These are phyloP conservation scores for Lerema accius DNA, from an alignment of 1,140 invertebrate species.

Conservation along the genomic window DNA sequence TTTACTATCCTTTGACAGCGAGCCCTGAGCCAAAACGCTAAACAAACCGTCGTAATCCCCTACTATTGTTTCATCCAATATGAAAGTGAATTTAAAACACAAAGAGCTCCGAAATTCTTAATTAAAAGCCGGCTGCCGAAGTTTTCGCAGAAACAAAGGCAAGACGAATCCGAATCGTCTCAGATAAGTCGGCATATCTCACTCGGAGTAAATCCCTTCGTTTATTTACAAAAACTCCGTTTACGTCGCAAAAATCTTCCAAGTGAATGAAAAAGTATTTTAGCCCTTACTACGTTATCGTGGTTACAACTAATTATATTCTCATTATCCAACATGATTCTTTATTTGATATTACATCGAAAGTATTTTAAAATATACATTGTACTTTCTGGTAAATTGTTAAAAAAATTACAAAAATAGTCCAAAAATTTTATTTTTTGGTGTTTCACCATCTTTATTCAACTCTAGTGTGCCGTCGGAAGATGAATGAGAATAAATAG, in stretches of 20 bases:
- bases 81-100: constrained; percentile 26
- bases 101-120: constrained; percentile 27
- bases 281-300: constrained; percentile 16
- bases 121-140: constrained; percentile 22
- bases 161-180: constrained; percentile 32
- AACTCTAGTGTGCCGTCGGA: too few relatives aligned
- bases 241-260: constrained; percentile 34
- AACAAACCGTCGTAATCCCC: constrained; percentile 18
- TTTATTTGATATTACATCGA: too few relatives aligned
- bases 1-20: too few relatives aligned
- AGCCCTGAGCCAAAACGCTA: not conserved
- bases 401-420: too few relatives aligned
- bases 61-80: constrained; percentile 27
- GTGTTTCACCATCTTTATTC: too few relatives aligned
- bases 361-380: too few relatives aligned
- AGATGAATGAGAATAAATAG: too few relatives aligned
- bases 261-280: constrained; percentile 29
- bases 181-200: constrained; percentile 39
- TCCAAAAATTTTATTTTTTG: too few relatives aligned
- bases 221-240: constrained; percentile 41
- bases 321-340: too few relatives aligned
- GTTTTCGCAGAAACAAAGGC: constrained; percentile 25
- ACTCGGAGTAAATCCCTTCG: constrained; percentile 39
- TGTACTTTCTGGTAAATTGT: too few relatives aligned
- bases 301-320: too few relatives aligned